Evolutionary conservation across 2,113 vertebrate genomes (phyloP).

Genomic region (Hypanus sabinus): DNA sequence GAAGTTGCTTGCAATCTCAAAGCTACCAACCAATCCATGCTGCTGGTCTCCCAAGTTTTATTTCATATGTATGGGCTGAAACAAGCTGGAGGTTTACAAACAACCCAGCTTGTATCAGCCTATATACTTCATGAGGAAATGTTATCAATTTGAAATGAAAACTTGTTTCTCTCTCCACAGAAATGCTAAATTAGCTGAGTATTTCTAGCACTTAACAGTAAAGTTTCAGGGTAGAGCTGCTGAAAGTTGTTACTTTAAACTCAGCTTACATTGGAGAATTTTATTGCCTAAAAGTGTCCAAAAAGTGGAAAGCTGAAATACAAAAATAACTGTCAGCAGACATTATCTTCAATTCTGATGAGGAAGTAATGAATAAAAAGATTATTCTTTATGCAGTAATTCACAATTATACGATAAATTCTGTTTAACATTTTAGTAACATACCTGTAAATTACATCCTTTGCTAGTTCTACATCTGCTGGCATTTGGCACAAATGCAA

Average conservation of each 20-base stretch:
- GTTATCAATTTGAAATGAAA: too few relatives aligned
- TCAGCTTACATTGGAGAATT: background rate
- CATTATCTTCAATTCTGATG: background rate
- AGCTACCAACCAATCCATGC: too few relatives aligned
- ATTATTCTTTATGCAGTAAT: background rate
- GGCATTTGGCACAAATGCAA: constrained; percentile 74
- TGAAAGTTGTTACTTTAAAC: background rate
- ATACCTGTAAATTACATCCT: constrained; percentile 74
- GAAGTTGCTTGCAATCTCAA: too few relatives aligned
- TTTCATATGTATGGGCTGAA: too few relatives aligned
- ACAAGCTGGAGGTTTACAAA: too few relatives aligned
- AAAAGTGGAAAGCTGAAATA: background rate
- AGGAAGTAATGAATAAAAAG: background rate
- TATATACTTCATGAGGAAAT: too few relatives aligned
- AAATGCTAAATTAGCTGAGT: too few relatives aligned
- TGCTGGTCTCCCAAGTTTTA: too few relatives aligned
- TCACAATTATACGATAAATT: background rate
- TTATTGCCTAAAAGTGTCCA: background rate
- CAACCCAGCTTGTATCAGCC: too few relatives aligned
- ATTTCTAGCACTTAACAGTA: too few relatives aligned
- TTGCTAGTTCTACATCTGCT: constrained; percentile 68
- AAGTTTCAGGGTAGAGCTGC: too few relatives aligned
- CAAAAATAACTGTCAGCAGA: background rate
- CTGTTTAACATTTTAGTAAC: background rate
- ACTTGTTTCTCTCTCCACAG: too few relatives aligned